Conservation (phyloP, 2,113 vertebrate species). For the Chlamydotis undulata region DNA sequence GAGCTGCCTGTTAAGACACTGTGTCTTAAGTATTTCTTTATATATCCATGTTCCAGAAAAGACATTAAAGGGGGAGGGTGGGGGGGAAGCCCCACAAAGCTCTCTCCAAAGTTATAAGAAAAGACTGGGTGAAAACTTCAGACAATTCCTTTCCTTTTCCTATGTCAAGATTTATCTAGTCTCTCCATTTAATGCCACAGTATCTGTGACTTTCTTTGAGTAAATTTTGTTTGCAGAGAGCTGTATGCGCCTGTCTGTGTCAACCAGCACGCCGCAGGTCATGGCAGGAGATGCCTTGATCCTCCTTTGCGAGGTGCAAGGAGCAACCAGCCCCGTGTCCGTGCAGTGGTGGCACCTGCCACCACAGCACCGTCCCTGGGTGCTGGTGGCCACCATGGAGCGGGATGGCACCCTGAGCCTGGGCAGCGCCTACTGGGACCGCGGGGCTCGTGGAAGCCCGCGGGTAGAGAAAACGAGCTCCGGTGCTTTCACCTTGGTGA, state of each 20-base stretch:
- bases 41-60: not conserved
- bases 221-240: slow-evolving; percentile 72
- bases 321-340: slow-evolving; percentile 64
- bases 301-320: slow-evolving; percentile 75
- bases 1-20: not conserved
- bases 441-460: not conserved
- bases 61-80: not conserved
- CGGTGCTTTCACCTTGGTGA: slow-evolving; percentile 74
- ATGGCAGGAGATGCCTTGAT: slow-evolving; percentile 70
- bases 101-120: not conserved
- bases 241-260: slow-evolving; percentile 63
- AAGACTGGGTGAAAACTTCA: not conserved
- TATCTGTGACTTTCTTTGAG: not conserved
- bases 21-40: not conserved
- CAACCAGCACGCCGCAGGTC: not conserved
- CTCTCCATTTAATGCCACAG: not conserved
- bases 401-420: slow-evolving; percentile 66
- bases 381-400: slow-evolving; percentile 71
- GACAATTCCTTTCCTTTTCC: not conserved
- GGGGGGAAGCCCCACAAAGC: not conserved
- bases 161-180: not conserved
- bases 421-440: not conserved
- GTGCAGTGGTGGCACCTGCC: slow-evolving; percentile 80
- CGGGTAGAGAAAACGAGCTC: slow-evolving; percentile 56
- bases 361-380: not conserved